Evolutionary conservation across 2,797 vertebrate genomes (phyloP).

Genomic region (Hylomyscus alleni): DNA sequence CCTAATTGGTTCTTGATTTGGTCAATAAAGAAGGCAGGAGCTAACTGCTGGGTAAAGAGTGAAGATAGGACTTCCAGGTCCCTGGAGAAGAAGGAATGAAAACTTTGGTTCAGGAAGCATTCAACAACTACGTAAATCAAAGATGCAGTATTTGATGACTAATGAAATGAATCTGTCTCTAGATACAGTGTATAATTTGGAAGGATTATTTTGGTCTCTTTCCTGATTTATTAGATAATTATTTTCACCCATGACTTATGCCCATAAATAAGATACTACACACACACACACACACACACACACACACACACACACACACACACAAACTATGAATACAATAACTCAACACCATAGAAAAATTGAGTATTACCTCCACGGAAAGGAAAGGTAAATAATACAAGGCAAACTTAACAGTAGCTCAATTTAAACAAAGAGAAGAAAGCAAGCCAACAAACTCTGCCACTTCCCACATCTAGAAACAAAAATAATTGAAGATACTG

Average conservation of each 20-base stretch:
- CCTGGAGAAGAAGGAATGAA: too few species aligned
- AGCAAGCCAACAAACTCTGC: background rate
- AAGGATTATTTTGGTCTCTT: background rate
- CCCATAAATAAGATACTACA: background rate
- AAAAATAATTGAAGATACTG: background rate
- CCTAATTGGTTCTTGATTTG: too few species aligned
- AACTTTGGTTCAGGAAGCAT: too few species aligned
- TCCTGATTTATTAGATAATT: background rate
- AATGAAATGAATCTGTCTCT: background rate
- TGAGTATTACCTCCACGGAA: too few species aligned
- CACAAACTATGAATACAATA: background rate
- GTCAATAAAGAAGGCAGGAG: too few species aligned
- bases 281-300: background rate
- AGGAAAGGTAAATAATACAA: background rate
- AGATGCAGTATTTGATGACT: background rate
- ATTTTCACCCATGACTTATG: background rate
- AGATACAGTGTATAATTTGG: background rate
- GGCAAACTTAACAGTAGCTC: background rate
- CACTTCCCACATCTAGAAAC: background rate
- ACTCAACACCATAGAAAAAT: background rate
- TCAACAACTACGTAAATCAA: background rate
- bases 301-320: too few species aligned
- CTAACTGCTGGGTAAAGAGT: too few species aligned
- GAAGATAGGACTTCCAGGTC: too few species aligned
- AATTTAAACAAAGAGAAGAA: background rate